Conservation (phyloP, 2,888 invertebrate species). For the Octonoba sinensis region DNA sequence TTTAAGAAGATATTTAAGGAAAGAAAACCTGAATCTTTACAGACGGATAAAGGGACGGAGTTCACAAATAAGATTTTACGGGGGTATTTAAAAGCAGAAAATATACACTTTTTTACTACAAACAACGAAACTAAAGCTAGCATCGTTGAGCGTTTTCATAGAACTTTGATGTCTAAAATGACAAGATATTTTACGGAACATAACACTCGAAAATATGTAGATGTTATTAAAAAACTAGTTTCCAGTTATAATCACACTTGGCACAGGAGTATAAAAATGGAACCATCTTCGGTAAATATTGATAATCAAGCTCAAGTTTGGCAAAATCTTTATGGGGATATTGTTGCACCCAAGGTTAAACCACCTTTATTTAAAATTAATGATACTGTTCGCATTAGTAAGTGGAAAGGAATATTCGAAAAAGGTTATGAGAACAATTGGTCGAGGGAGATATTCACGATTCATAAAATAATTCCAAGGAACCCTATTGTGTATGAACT, state of each 20-base stretch:
- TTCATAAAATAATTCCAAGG: conserved; percentile 5
- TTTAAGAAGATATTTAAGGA: conserved; percentile 60
- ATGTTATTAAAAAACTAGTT: conserved; percentile 40
- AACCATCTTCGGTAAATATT: conserved; percentile 23
- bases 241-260: conserved; percentile 42
- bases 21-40: conserved; percentile 61
- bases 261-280: too few relatives aligned
- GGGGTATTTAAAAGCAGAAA: conserved; percentile 60
- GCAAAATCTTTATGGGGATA: conserved; percentile 35
- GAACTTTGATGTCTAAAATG: conserved; percentile 67
- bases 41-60: conserved; percentile 66
- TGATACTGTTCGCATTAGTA: conserved; percentile 39
- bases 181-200: conserved; percentile 42
- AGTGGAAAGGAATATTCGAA: not conserved
- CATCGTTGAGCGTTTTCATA: conserved; percentile 69
- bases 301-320: conserved; percentile 26
- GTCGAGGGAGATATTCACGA: not conserved
- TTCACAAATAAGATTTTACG: conserved; percentile 65
- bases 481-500: conserved; percentile 18
- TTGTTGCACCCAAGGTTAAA: too few relatives aligned
- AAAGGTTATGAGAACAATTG: not conserved
- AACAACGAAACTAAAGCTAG: conserved; percentile 68
- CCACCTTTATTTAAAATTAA: too few relatives aligned
- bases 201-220: conserved; percentile 32
- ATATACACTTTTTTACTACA: conserved; percentile 67